Percentiles rank a stretch among this genome's conserved stretches.
Conservation (phyloP, 2,797 vertebrate genomes). For the Propithecus deckenii region DNA sequence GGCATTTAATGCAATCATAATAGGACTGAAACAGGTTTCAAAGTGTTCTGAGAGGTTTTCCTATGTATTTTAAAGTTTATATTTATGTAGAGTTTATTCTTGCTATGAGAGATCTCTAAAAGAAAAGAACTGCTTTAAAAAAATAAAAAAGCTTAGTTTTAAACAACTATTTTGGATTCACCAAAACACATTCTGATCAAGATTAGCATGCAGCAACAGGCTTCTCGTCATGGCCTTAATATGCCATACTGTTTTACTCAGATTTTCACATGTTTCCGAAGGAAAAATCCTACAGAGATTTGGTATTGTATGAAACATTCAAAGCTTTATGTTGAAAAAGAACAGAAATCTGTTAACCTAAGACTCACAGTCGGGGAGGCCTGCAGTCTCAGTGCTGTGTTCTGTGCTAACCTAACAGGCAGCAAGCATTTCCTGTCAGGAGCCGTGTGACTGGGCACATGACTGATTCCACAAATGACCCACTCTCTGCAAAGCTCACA, state of each 20-base stretch:
- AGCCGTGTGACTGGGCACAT: constrained; percentile 65
- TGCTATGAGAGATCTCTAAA: not conserved
- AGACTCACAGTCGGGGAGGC: not conserved
- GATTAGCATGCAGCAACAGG: not conserved
- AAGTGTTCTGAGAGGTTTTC: not conserved
- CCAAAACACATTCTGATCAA: not conserved
- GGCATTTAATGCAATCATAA: not conserved
- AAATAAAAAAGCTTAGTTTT: not conserved
- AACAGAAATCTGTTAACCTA: not conserved
- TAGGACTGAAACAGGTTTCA: not conserved
- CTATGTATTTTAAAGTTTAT: not conserved
- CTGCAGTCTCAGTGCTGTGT: not conserved
- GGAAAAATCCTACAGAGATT: not conserved
- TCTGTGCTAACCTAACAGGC: not conserved
- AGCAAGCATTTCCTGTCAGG: constrained; percentile 56
- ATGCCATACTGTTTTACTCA: not conserved
- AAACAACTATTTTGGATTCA: not conserved
- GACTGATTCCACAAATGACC: constrained; percentile 69
- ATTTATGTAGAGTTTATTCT: not conserved
- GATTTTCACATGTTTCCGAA: constrained; percentile 32
- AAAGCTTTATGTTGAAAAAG: not conserved
- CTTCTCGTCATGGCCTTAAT: not conserved
- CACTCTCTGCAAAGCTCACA: constrained; percentile 51
- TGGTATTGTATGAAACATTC: not conserved
- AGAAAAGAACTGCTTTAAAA: not conserved